Evolutionary conservation across 2,888 invertebrate genomes (phyloP).

Genomic region (Odontocolon sp.): DNA sequence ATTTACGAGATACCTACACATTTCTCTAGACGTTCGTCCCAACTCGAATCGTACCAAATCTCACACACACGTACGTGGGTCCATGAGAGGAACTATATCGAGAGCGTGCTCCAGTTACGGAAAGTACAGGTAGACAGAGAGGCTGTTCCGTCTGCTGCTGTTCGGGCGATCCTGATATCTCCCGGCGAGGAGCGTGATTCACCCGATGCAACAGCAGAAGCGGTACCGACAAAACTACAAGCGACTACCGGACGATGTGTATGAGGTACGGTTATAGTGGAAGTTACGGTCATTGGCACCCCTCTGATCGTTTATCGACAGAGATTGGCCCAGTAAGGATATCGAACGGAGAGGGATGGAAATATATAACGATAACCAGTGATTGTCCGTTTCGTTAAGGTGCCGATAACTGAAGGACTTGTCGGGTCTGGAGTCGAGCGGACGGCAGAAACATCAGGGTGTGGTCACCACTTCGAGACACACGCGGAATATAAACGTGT

Average conservation of each 20-base stretch:
- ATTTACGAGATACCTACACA: not conserved
- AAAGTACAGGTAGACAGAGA: conserved; percentile 9
- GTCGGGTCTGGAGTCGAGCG: too few relatives aligned
- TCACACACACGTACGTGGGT: not conserved
- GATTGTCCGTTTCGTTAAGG: too few relatives aligned
- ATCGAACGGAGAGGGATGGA: too few relatives aligned
- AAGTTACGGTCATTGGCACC: not conserved
- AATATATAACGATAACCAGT: too few relatives aligned
- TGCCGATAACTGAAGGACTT: too few relatives aligned
- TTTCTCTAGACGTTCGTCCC: too few relatives aligned
- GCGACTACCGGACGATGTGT: not conserved
- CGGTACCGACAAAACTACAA: not conserved
- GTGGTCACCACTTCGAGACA: conserved; percentile 21
- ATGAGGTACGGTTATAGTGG: not conserved
- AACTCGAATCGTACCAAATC: not conserved
- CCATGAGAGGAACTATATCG: conserved; percentile 51
- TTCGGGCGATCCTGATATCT: conserved; percentile 1
- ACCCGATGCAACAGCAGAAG: conserved; percentile 43
- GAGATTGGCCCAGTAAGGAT: too few relatives aligned
- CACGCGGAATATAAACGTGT: conserved; percentile 21
- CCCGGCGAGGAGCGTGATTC: conserved; percentile 68
- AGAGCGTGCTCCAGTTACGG: conserved; percentile 63
- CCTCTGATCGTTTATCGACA: too few relatives aligned
- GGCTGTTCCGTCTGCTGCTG: not conserved
- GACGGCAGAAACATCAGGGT: not conserved